phyloP scores from a whole-genome alignment of 1,140 invertebrate species.

The Triops cancriformis region DNA sequence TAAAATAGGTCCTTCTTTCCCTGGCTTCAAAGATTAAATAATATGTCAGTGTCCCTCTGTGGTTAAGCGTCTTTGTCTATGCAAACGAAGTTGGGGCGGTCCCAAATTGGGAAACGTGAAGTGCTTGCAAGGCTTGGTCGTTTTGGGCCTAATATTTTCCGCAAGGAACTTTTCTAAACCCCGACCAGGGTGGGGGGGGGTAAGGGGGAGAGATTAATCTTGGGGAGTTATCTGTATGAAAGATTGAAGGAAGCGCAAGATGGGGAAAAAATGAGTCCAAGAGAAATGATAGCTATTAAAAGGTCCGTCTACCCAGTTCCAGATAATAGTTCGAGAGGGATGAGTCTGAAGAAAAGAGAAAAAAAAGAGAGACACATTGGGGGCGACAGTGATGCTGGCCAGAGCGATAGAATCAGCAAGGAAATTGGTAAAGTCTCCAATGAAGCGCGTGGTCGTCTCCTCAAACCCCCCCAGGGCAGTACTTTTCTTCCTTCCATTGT shows the following conservation, averaged over 20 bases:
- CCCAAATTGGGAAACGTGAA: conserved; percentile 13
- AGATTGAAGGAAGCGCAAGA: not conserved
- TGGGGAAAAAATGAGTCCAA: not conserved
- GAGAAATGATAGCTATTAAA: conserved; percentile 2
- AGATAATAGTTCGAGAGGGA: conserved; percentile 1
- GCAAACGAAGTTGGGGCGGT: conserved; percentile 7
- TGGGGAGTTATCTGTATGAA: not conserved
- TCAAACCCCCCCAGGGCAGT: not conserved
- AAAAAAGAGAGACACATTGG: not conserved
- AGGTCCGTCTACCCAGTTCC: not conserved
- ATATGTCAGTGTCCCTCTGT: conserved; percentile 5
- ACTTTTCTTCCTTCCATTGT: not conserved
- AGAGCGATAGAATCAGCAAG: conserved; percentile 10
- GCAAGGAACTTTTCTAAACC: too few species aligned
- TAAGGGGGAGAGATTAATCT: not conserved
- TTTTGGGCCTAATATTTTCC: not conserved
- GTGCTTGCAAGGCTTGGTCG: not conserved
- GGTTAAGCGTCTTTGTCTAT: conserved; percentile 10
- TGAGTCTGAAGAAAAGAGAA: not conserved
- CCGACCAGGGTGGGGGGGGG: too few species aligned
- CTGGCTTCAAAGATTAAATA: not conserved
- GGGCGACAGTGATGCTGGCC: not conserved
- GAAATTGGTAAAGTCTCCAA: not conserved
- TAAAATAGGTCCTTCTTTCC: not conserved
- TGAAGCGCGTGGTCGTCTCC: not conserved